Conservation (phyloP, 2,113 vertebrate species). For the Triplophysa dalaica region DNA sequence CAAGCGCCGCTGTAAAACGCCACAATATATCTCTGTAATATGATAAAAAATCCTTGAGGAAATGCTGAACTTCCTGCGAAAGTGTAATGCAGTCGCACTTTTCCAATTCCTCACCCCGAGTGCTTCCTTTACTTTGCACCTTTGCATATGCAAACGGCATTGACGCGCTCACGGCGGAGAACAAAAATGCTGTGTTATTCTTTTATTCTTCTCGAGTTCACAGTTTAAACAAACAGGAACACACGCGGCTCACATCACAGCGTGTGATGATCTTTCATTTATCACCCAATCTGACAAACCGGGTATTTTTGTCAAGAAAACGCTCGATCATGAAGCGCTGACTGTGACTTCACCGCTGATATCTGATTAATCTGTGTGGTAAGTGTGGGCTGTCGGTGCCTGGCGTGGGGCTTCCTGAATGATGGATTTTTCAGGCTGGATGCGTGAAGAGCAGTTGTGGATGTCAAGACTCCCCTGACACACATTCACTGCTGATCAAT, state of each 20-base stretch:
- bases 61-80: background rate
- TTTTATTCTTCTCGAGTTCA: background rate
- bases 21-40: background rate
- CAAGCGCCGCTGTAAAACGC: background rate
- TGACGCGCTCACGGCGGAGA: background rate
- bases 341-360: background rate
- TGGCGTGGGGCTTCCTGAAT: constrained; percentile 47
- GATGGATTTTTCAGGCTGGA: constrained; percentile 59
- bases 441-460: constrained; percentile 65
- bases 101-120: constrained; percentile 13
- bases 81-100: background rate
- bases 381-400: constrained; percentile 56
- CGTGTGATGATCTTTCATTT: constrained; percentile 17
- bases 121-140: background rate
- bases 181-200: background rate
- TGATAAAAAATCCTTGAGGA: background rate
- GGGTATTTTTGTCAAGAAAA: constrained; percentile 30
- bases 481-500: constrained; percentile 71
- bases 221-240: background rate
- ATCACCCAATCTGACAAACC: constrained; percentile 25
- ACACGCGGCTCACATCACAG: background rate
- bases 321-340: constrained; percentile 24
- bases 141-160: constrained; percentile 6
- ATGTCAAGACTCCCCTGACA: constrained; percentile 64
- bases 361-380: constrained; percentile 55